Percentiles rank a stretch among this genome's conserved stretches.
Conservation (phyloP, 2,113 vertebrate species). For the Clinocottus analis region DNA sequence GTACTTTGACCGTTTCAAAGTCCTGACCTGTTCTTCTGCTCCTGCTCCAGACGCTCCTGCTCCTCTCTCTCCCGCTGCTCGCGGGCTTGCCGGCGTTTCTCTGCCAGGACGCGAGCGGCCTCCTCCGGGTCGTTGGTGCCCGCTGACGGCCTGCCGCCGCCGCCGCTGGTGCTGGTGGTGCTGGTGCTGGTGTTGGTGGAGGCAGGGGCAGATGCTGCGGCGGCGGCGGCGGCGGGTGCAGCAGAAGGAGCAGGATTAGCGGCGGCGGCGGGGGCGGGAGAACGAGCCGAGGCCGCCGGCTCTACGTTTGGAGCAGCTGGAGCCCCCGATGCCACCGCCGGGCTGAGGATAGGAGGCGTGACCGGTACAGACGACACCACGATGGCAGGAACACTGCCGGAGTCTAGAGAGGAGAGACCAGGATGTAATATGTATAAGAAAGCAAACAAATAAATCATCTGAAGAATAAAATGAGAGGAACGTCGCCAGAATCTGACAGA, state of each 20-base stretch:
- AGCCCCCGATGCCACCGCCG: constrained; percentile 39
- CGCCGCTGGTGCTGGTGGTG: too few relatives aligned
- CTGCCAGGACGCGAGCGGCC: constrained; percentile 88
- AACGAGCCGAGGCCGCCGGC: not conserved
- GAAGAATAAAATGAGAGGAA: not conserved
- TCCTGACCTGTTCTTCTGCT: constrained; percentile 87
- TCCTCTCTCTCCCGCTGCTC: constrained; percentile 95
- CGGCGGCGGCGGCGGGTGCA: not conserved
- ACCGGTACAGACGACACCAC: constrained; percentile 71
- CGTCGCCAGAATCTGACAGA: not conserved
- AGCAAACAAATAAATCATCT: not conserved
- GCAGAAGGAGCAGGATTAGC: constrained; percentile 32
- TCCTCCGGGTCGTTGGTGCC: constrained; percentile 94
- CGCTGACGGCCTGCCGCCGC: constrained; percentile 82
- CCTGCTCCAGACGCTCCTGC: constrained; percentile 90
- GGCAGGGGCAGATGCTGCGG: rapidly evolving
- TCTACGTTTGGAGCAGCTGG: constrained; percentile 2
- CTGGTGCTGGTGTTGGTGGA: too few relatives aligned
- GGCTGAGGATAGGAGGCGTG: constrained; percentile 65
- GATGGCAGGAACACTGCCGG: constrained; percentile 74
- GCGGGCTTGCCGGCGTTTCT: constrained; percentile 92
- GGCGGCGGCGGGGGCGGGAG: constrained; percentile 31
- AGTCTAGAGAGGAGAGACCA: constrained; percentile 45
- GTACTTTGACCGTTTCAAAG: not conserved
- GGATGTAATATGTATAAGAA: not conserved